A percentile compares a stretch with the other conserved stretches of the same genome.
phyloP scores from a whole-genome alignment of 2,797 vertebrate species.

The Ficedula albicollis region DNA sequence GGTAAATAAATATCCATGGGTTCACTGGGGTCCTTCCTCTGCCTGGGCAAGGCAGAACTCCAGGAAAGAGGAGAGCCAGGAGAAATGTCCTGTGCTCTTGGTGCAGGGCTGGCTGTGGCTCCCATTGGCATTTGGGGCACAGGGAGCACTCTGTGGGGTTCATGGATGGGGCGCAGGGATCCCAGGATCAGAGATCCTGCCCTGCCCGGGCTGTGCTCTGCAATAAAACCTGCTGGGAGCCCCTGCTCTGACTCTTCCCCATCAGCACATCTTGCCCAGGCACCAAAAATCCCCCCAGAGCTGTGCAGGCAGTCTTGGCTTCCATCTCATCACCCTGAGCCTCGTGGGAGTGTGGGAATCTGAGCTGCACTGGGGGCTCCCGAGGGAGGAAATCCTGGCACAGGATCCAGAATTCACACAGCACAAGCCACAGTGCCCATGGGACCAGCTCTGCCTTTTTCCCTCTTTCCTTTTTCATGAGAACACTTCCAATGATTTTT shows the following conservation, averaged over 20 bases:
- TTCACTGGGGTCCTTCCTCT: background rate
- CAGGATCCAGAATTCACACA: background rate
- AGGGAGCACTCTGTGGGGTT: background rate
- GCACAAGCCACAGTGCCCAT: background rate
- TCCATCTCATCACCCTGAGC: background rate
- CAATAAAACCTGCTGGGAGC: rapidly evolving
- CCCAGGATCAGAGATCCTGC: background rate
- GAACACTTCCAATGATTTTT: background rate
- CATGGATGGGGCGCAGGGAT: background rate
- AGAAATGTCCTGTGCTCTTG: background rate
- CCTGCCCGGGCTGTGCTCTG: rapidly evolving
- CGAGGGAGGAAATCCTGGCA: background rate
- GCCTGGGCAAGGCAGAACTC: rapidly evolving
- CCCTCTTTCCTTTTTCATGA: background rate
- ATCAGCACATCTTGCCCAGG: background rate
- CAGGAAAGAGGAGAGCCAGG: background rate
- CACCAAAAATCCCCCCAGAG: background rate
- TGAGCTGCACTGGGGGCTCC: background rate
- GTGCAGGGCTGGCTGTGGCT: background rate
- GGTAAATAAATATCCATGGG: background rate
- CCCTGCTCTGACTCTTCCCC: background rate
- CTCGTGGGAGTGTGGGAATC: background rate
- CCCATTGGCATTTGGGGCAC: rapidly evolving
- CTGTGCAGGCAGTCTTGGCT: background rate
- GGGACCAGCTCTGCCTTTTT: background rate